These are phyloP conservation scores for Aselliscus stoliczkanus DNA, from an alignment of 2,797 vertebrate genomes.

Conservation along the genomic window DNA sequence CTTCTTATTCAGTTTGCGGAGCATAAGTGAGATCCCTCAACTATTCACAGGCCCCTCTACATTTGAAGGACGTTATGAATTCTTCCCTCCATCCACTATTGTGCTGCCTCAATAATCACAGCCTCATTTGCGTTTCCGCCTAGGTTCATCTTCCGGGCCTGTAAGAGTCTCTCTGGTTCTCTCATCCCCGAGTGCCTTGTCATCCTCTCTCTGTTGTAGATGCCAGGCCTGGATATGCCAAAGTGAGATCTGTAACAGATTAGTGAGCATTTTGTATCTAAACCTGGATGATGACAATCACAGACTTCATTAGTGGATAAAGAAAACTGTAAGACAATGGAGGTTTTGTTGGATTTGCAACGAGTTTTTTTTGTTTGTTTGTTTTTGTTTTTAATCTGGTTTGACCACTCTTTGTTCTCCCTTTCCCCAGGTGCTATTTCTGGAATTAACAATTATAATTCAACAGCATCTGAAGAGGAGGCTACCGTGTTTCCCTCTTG, in stretches of 20 bases:
- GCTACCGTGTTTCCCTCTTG: not conserved
- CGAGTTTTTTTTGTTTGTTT: too few species aligned
- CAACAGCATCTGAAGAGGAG: not conserved
- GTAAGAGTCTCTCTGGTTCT: not conserved
- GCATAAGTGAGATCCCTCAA: not conserved
- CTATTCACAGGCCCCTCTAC: not conserved
- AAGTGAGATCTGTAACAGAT: slow-evolving; percentile 45
- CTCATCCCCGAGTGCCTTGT: not conserved
- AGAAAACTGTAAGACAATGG: slow-evolving; percentile 63
- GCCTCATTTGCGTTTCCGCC: not conserved
- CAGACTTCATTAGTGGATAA: slow-evolving; percentile 45
- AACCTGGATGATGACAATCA: slow-evolving; percentile 40
- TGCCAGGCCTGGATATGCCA: slow-evolving; percentile 42
- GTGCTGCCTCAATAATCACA: not conserved
- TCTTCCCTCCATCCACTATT: not conserved
- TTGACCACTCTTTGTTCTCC: not conserved
- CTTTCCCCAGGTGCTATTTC: not conserved
- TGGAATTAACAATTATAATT: not conserved
- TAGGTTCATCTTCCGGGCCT: not conserved
- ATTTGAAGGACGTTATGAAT: not conserved
- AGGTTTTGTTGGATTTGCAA: slow-evolving; percentile 42
- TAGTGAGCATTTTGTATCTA: slow-evolving; percentile 39
- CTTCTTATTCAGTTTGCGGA: not conserved
- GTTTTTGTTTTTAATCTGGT: slow-evolving; percentile 36
- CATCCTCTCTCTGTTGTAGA: slow-evolving; percentile 10